Conservation (phyloP, 2,888 invertebrate species). For the Leucophora obtusa region DNA sequence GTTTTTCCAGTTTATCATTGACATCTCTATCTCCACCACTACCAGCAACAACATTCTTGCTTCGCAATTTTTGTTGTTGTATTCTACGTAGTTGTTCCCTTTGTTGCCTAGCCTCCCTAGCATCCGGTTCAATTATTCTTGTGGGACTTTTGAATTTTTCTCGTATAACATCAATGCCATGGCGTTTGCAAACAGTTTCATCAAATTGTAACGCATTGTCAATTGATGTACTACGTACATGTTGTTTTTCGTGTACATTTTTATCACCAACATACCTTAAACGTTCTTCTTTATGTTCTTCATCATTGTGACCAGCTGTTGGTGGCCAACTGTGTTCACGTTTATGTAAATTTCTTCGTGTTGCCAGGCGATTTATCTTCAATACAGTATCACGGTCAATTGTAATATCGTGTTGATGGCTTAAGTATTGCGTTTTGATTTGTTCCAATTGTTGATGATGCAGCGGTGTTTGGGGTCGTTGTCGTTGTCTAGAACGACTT, state of each 20-base stretch:
- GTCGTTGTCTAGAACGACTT: constrained; percentile 74
- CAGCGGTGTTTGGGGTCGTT: constrained; percentile 67
- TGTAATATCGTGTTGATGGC: constrained; percentile 74
- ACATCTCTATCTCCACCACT: neutral
- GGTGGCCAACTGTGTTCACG: constrained; percentile 78
- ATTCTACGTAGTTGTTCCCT: constrained; percentile 64
- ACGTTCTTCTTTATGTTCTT: neutral
- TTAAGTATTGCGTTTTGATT: constrained; percentile 73
- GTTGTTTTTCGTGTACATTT: constrained; percentile 45
- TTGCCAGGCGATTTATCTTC: constrained; percentile 77
- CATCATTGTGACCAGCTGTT: constrained; percentile 22
- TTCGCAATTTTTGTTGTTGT: constrained; percentile 23
- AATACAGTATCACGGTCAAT: constrained; percentile 78
- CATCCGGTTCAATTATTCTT: constrained; percentile 68
- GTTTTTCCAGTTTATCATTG: constrained; percentile 17
- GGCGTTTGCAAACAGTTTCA: constrained; percentile 70
- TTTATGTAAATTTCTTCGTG: constrained; percentile 72
- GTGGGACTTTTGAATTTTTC: constrained; percentile 76
- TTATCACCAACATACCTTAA: constrained; percentile 16
- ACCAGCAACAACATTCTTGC: constrained; percentile 16
- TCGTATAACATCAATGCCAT: constrained; percentile 73
- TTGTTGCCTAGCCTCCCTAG: constrained; percentile 60
- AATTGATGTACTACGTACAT: constrained; percentile 68
- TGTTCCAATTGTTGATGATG: constrained; percentile 74
- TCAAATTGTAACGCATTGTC: constrained; percentile 71